phyloP scores from a whole-genome alignment of 2,888 invertebrate genomes.

The Cremastobaeus sp. region DNA sequence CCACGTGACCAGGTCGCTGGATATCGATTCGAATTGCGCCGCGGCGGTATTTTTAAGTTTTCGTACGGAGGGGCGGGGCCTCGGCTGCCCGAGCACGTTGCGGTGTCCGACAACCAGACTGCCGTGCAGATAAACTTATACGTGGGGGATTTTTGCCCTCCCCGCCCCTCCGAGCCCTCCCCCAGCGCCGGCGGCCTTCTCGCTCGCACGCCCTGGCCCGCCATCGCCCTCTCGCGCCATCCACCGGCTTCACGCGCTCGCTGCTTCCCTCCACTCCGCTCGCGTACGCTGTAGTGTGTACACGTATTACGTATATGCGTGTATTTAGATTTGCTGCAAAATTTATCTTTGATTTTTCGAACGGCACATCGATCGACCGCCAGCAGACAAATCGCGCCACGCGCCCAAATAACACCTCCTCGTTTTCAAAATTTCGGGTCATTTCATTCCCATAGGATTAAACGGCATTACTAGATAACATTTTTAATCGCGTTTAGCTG shows the following conservation, averaged over 20 bases:
- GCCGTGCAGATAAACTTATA: conserved; percentile 37
- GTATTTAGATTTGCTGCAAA: conserved; percentile 43
- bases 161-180: background rate
- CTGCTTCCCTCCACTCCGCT: conserved; percentile 2
- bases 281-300: no score
- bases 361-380: conserved; percentile 52
- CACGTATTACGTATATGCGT: conserved; percentile 25
- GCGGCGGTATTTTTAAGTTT: conserved; percentile 91
- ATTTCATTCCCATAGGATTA: conserved; percentile 24
- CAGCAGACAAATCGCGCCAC: conserved; percentile 44
- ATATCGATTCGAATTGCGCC: conserved; percentile 88
- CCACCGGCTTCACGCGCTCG: conserved; percentile 1
- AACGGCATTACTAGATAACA: conserved; percentile 10
- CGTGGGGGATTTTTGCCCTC: no score
- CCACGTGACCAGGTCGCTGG: conserved; percentile 82
- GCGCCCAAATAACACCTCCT: conserved; percentile 33
- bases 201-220: background rate
- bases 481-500: no score
- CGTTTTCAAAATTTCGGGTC: conserved; percentile 30
- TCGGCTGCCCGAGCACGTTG: conserved; percentile 66
- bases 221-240: conserved; percentile 2
- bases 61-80: conserved; percentile 72
- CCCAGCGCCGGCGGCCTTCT: no score
- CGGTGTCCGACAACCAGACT: conserved; percentile 49
- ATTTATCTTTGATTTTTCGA: conserved; percentile 58